phyloP scores from a whole-genome alignment of 2,113 vertebrate species.

The Zapornia atra region DNA sequence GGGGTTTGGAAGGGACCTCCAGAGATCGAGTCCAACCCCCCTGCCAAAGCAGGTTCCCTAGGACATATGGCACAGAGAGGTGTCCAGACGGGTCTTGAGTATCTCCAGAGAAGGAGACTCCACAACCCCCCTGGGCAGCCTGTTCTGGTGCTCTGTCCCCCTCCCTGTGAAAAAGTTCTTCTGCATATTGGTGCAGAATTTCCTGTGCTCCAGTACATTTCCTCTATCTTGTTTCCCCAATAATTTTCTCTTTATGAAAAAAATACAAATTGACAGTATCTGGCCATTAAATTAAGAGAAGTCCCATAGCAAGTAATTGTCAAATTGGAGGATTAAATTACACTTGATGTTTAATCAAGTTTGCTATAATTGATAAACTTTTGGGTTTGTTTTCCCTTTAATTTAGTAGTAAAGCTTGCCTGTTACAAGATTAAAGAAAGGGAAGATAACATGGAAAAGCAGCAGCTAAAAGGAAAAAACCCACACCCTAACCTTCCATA shows the following conservation, averaged over 20 bases:
- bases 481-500: background rate
- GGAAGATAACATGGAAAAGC: background rate
- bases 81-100: too few species aligned
- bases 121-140: too few species aligned
- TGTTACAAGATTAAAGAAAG: background rate
- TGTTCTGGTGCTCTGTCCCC: too few species aligned
- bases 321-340: background rate
- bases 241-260: background rate
- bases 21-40: too few species aligned
- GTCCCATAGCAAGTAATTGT: background rate
- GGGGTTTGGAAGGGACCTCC: too few species aligned
- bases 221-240: background rate
- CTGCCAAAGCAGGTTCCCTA: too few species aligned
- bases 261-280: background rate
- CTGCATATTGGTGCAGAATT: too few species aligned
- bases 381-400: background rate
- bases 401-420: background rate
- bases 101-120: too few species aligned
- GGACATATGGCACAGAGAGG: too few species aligned
- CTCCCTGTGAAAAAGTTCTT: too few species aligned
- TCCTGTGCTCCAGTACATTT: background rate
- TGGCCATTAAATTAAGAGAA: background rate
- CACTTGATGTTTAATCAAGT: background rate
- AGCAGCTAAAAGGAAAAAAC: background rate
- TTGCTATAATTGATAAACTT: background rate